Evolutionary conservation across 2,797 vertebrate genomes (phyloP), one percentile per base, ranked within the genome.

Genomic region (Bovichtus diacanthus): DNA sequence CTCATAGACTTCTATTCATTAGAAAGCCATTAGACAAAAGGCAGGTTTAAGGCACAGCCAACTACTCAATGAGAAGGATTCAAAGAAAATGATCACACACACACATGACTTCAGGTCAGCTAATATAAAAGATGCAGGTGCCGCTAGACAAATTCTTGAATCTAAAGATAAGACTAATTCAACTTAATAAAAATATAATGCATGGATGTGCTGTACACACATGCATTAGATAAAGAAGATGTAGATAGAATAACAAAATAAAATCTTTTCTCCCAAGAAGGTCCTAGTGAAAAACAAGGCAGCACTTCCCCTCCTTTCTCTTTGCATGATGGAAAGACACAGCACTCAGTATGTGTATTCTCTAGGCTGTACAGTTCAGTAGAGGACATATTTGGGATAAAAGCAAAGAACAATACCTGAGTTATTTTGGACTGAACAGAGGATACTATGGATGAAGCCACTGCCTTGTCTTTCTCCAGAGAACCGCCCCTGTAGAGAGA

Each of bases 341-440:
- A 61, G 11, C 68, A 84, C 75, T 83, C 49, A 61, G 76, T 44
- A 25, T 55, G 70, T 82, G 46, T 39, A 47, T 65, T 63, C 34
- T 3, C 29, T 3, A 31, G 18, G 54, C 69, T 81, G 36, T 21
- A 47, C 59, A 76, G 75, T 76, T 85, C 63, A 82, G 31, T 2
- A 78, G 38, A 80, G 44, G 68, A 80, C 27, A 27, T 34, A 67
- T 58, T 62, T 53, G 43, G 51, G 47, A 82, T 77, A 86, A 81
- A 83, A 86, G 67, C 71, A 85, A 86, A 81, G 64, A 90, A 84
- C 74, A 83, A 81, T 95, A 99, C 98, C 98, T 99, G 97, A 97
- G 98, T 99, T 93, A 99, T 99, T 97, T 99, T 99, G 89, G 96
- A 96, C 95, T 99, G 97, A 86, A 99, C 97, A 0, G 98, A 97